phyloP scores from a whole-genome alignment of 2,888 invertebrate genomes.

The Frankliniella intonsa region DNA sequence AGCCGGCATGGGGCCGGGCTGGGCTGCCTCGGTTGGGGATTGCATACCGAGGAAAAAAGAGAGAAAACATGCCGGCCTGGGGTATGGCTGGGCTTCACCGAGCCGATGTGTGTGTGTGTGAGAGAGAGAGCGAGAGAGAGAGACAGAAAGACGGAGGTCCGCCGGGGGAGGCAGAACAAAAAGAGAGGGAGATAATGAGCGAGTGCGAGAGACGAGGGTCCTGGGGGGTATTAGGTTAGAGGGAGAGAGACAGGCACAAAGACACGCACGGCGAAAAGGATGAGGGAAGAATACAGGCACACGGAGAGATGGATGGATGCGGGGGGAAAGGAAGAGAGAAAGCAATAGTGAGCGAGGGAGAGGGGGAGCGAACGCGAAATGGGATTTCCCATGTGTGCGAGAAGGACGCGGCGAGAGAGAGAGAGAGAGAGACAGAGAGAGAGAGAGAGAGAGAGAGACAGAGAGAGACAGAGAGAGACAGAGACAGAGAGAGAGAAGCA shows the following conservation, averaged over 20 bases:
- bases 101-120: not conserved
- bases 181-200: not conserved
- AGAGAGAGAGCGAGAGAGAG: constrained; percentile 14
- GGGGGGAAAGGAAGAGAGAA: not conserved
- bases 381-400: too few species aligned
- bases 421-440: too few species aligned
- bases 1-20: constrained; percentile 16
- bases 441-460: not conserved
- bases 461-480: too few species aligned
- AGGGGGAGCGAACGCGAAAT: too few species aligned
- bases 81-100: not conserved
- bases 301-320: not conserved
- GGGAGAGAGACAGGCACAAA: too few species aligned
- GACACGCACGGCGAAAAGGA: too few species aligned
- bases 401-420: too few species aligned
- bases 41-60: constrained; percentile 47
- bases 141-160: not conserved
- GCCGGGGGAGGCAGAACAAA: not conserved
- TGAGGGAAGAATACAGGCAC: too few species aligned
- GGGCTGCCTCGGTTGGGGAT: not conserved
- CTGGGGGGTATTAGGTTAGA: too few species aligned
- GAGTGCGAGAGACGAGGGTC: too few species aligned
- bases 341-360: not conserved
- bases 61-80: constrained; percentile 45
- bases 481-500: not conserved